phyloP scores from a whole-genome alignment of 1,140 invertebrate genomes.

The Ips typographus region DNA sequence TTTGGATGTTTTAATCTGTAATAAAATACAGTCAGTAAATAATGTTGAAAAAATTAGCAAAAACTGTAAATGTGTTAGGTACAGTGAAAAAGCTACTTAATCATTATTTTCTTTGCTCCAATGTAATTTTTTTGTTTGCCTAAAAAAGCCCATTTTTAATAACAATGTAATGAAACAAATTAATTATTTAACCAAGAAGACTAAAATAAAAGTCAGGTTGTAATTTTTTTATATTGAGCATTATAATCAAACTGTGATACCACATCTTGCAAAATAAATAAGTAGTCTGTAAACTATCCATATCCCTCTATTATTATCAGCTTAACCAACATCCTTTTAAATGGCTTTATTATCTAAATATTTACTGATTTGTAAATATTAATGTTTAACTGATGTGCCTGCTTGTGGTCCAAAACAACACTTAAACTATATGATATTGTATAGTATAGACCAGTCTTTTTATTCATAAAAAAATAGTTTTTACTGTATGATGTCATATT shows the following conservation, averaged over 20 bases:
- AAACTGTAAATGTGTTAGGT: not conserved
- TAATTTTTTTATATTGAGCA: not conserved
- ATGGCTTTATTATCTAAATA: conserved; percentile 22
- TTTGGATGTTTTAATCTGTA: conserved; percentile 95
- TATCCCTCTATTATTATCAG: no score
- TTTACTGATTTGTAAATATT: conserved; percentile 28
- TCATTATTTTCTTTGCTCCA: not conserved
- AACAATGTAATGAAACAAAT: not conserved
- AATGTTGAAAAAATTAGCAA: not conserved
- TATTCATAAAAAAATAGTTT: no score
- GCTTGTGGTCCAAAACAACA: not conserved
- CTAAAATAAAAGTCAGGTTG: not conserved
- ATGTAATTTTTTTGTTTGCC: not conserved
- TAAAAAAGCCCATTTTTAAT: no score
- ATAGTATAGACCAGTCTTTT: no score
- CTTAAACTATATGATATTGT: no score
- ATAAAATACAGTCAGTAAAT: conserved; percentile 43
- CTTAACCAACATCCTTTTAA: no score
- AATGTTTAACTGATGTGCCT: conserved; percentile 20
- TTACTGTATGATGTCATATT: no score
- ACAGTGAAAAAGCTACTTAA: not conserved
- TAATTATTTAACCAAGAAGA: not conserved
- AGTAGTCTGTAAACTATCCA: no score
- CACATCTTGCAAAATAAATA: no score
- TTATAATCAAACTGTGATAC: no score